Percentiles rank a stretch among this genome's conserved stretches.
Conservation (phyloP, 2,888 invertebrate genomes). For the Stratiomys singularior region DNA sequence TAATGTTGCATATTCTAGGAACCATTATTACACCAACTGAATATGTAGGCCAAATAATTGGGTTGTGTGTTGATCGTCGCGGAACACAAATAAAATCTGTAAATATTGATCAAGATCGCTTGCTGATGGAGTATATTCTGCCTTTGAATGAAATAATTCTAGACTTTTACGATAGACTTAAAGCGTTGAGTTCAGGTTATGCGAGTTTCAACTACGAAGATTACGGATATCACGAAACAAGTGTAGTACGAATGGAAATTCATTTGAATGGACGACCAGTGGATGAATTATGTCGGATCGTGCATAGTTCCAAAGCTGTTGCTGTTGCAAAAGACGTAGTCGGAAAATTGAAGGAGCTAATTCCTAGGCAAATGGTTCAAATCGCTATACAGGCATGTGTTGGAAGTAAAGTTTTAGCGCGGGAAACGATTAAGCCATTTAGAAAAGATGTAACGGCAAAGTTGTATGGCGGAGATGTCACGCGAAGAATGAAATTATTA, state of each 20-base stretch:
- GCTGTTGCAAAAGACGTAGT: conserved; percentile 76
- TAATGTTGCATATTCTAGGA: conserved; percentile 64
- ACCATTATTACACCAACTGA: conserved; percentile 89
- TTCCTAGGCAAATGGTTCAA: conserved; percentile 89
- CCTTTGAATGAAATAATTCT: conserved; percentile 94
- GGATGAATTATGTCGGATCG: conserved; percentile 86
- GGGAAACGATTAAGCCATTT: conserved; percentile 87
- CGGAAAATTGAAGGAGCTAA: conserved; percentile 80
- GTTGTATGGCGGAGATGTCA: conserved; percentile 94
- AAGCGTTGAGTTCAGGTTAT: conserved; percentile 91
- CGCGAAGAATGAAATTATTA: conserved; percentile 87
- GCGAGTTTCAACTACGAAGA: conserved; percentile 96
- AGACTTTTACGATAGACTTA: conserved; percentile 93
- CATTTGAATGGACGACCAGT: conserved; percentile 81
- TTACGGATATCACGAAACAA: conserved; percentile 80
- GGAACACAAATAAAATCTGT: conserved; percentile 72
- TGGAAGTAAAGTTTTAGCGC: conserved; percentile 77
- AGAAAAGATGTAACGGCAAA: conserved; percentile 95
- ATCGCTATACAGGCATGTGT: conserved; percentile 88
- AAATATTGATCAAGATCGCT: conserved; percentile 83
- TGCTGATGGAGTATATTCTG: conserved; percentile 83
- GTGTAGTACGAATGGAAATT: conserved; percentile 78
- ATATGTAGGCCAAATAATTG: conserved; percentile 76
- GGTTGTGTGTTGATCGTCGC: conserved; percentile 79
- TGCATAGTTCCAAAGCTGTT: conserved; percentile 77